A percentile compares a stretch with the other conserved stretches of the same genome.
Evolutionary conservation across 2,113 vertebrate genomes (phyloP).

Genomic region (Protomyctophum bolini): DNA sequence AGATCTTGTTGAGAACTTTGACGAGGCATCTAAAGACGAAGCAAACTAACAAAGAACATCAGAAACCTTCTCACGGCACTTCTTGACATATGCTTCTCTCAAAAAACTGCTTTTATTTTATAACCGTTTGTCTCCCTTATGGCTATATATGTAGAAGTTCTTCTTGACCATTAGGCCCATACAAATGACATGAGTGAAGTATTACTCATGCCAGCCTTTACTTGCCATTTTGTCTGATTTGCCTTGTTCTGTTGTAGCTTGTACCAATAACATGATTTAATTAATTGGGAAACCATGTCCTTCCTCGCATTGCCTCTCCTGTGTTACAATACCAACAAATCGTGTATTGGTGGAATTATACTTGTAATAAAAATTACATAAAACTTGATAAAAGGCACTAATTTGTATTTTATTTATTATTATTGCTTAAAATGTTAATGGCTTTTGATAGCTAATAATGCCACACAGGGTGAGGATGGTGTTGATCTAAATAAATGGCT

Average conservation of each 20-base stretch:
- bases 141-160: constrained; percentile 15
- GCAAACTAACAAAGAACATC: constrained; percentile 79
- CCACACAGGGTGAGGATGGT: too few species aligned
- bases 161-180: neutral
- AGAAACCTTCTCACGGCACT: constrained; percentile 6
- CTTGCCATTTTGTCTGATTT: constrained; percentile 4
- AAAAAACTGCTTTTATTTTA: constrained; percentile 28
- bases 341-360: constrained; percentile 49
- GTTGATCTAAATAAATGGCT: too few species aligned
- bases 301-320: constrained; percentile 36
- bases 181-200: constrained; percentile 20
- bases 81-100: neutral
- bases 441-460: too few species aligned
- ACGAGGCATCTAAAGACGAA: constrained; percentile 96
- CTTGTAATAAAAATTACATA: constrained; percentile 60
- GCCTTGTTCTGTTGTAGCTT: constrained; percentile 16
- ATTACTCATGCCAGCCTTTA: constrained; percentile 20
- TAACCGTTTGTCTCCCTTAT: constrained; percentile 12
- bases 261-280: constrained; percentile 38
- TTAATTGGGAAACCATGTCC: constrained; percentile 26
- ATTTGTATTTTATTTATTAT: neutral
- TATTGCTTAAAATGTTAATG: constrained; percentile 8
- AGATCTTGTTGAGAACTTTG: constrained; percentile 98
- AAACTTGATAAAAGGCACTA: constrained; percentile 3
- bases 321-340: constrained; percentile 33